Evolutionary conservation across 2,888 invertebrate species (phyloP).

Genomic region (Aphelenchoides bicaudatus): DNA sequence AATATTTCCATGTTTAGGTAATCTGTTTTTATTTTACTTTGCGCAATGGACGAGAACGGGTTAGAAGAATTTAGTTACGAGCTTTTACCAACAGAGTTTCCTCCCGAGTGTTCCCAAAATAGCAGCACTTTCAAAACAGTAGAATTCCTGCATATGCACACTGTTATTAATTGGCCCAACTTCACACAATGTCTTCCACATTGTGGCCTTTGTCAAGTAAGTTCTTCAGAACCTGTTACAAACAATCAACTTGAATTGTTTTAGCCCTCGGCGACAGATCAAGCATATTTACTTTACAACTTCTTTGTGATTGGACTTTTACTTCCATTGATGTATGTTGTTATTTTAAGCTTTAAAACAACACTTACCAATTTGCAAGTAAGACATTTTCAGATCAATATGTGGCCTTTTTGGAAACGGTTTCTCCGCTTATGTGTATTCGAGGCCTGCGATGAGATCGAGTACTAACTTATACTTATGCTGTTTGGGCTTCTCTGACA

Average conservation of each 20-base stretch:
- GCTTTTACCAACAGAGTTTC: conserved; percentile 26
- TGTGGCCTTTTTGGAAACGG: conserved; percentile 56
- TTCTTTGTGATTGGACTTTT: conserved; percentile 53
- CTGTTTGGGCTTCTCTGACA: conserved; percentile 55
- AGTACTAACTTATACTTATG: conserved; percentile 57
- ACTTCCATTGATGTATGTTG: too few relatives aligned
- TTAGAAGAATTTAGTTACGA: conserved; percentile 26
- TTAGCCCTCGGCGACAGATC: conserved; percentile 19
- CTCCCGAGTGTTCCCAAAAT: conserved; percentile 17
- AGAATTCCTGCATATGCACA: conserved; percentile 26
- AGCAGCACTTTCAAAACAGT: conserved; percentile 27
- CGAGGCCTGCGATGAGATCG: conserved; percentile 49
- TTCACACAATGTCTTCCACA: conserved; percentile 43
- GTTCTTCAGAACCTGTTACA: too few relatives aligned
- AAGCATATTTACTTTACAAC: conserved; percentile 44
- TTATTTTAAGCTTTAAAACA: too few relatives aligned
- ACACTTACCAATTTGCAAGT: too few relatives aligned
- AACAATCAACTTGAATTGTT: too few relatives aligned
- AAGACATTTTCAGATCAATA: conserved; percentile 51
- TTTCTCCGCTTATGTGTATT: conserved; percentile 56
- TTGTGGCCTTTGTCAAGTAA: conserved; percentile 45
- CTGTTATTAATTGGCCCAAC: conserved; percentile 41
- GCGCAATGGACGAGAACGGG: conserved; percentile 5
- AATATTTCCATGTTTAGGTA: too few relatives aligned
- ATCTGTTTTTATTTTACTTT: too few relatives aligned